Conservation (phyloP, 2,888 invertebrate species). For the Tachina grossa region DNA sequence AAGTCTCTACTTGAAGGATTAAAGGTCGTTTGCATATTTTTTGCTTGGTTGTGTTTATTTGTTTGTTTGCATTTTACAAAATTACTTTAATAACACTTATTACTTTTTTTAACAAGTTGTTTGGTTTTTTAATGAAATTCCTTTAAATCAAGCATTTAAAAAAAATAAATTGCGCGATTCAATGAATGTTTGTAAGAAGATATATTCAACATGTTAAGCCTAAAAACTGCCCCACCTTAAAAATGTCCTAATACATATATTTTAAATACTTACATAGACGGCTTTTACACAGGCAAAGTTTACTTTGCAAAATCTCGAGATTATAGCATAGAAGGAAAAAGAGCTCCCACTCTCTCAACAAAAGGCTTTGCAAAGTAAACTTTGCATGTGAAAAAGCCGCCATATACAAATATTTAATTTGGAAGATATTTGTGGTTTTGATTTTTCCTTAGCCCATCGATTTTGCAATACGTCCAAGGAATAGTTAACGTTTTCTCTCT, state of each 20-base stretch:
- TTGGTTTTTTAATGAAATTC: constrained; percentile 32
- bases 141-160: constrained; percentile 18
- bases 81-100: constrained; percentile 53
- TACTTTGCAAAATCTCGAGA: too few species aligned
- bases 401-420: constrained; percentile 5
- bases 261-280: too few species aligned
- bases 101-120: constrained; percentile 17
- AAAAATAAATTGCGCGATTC: neutral
- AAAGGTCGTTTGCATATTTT: constrained; percentile 67
- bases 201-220: neutral
- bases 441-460: neutral
- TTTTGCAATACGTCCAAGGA: constrained; percentile 5
- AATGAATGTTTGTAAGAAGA: neutral
- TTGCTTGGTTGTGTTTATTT: neutral
- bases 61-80: neutral
- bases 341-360: too few species aligned
- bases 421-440: neutral
- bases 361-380: too few species aligned
- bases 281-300: too few species aligned
- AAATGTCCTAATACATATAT: neutral
- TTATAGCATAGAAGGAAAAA: too few species aligned
- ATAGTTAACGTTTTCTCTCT: constrained; percentile 16
- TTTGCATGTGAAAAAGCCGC: too few species aligned
- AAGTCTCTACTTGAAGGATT: constrained; percentile 56
- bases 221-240: neutral